Conservation (phyloP, 1,140 invertebrate species). For the Meloidogyne floridensis region DNA sequence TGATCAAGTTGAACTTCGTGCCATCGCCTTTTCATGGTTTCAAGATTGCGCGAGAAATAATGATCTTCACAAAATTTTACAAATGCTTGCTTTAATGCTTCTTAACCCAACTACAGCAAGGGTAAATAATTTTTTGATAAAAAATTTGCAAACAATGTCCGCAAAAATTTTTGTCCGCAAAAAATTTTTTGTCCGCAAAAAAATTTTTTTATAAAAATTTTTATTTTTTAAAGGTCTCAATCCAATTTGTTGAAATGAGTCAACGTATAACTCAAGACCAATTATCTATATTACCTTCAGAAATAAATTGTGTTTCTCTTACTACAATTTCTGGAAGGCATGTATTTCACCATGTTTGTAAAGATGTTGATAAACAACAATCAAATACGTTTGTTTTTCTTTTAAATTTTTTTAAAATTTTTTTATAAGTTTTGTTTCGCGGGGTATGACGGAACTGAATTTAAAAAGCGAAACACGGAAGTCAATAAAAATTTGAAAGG, state of each 20-base stretch:
- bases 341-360: constrained; percentile 55
- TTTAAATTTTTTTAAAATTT: not conserved
- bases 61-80: constrained; percentile 75
- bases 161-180: too few species aligned
- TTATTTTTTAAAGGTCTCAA: constrained; percentile 70
- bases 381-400: not conserved
- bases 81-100: constrained; percentile 80
- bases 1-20: constrained; percentile 48
- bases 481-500: too few species aligned
- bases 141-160: too few species aligned
- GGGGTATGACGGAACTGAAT: too few species aligned
- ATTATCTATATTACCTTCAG: constrained; percentile 47
- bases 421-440: too few species aligned
- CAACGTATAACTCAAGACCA: constrained; percentile 48
- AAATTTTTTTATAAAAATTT: not conserved
- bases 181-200: not conserved
- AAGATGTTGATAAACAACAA: constrained; percentile 30
- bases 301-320: constrained; percentile 46
- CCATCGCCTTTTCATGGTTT: constrained; percentile 58
- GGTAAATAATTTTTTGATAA: constrained; percentile 44
- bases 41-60: constrained; percentile 78
- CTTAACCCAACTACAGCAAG: constrained; percentile 80
- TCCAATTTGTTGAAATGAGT: constrained; percentile 77
- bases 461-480: too few species aligned
- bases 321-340: constrained; percentile 43